Conservation (phyloP, 2,113 vertebrate genomes). For the Zosterops japonicus region DNA sequence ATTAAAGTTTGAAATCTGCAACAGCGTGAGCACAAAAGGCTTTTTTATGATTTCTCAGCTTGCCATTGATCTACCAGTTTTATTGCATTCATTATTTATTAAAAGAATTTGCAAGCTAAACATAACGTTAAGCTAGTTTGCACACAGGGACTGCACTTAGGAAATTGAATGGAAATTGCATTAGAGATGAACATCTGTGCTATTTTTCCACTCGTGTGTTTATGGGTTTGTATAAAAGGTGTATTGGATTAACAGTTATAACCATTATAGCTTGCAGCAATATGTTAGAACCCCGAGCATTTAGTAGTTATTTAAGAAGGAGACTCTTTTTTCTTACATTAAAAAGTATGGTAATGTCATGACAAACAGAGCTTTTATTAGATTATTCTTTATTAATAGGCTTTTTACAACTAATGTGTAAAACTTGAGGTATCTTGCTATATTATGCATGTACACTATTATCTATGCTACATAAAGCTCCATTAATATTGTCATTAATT, state of each 20-base stretch:
- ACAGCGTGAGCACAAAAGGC: slow-evolving; percentile 77
- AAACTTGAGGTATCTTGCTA: neutral
- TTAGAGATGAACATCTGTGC: slow-evolving; percentile 91
- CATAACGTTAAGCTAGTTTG: slow-evolving; percentile 89
- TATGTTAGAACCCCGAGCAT: slow-evolving; percentile 66
- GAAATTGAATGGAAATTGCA: slow-evolving; percentile 93
- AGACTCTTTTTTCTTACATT: slow-evolving; percentile 42
- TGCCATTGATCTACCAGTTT: slow-evolving; percentile 89
- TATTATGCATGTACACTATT: neutral
- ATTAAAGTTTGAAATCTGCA: slow-evolving; percentile 83
- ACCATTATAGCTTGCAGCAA: slow-evolving; percentile 74
- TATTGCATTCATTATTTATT: slow-evolving; percentile 95
- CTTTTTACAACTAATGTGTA: neutral
- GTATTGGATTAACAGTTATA: slow-evolving; percentile 87
- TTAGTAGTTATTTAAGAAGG: slow-evolving; percentile 61
- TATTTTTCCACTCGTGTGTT: slow-evolving; percentile 83
- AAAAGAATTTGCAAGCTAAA: slow-evolving; percentile 94
- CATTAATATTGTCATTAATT: slow-evolving; percentile 21
- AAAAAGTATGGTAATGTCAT: neutral
- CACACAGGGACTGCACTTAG: slow-evolving; percentile 89
- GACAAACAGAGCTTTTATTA: slow-evolving; percentile 19
- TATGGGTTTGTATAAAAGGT: slow-evolving; percentile 85
- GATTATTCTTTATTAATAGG: slow-evolving; percentile 54
- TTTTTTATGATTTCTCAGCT: slow-evolving; percentile 86
- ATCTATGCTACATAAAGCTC: neutral